Evolutionary conservation across 2,113 vertebrate genomes (phyloP), one percentile per base, ranked within the genome.

Genomic region (Macrotis lagotis): DNA sequence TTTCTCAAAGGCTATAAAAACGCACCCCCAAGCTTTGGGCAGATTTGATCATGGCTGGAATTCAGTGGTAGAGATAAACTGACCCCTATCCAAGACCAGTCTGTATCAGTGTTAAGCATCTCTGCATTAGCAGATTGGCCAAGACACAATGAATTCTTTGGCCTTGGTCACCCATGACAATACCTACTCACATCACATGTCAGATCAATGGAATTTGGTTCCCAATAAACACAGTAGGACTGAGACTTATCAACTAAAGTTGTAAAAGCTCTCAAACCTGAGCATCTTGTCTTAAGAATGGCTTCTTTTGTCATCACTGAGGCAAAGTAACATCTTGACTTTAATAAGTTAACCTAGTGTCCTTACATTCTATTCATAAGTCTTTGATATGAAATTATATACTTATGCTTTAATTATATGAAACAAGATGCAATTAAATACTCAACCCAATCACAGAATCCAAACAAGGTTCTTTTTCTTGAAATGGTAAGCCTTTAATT

Each of bases 171-270:
- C 37, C 16, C n/a, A 37, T 93, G 11, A 16, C 25, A 53, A 12
- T 95, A 26, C 11, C 90, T 92, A 26, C 94, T 47, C 88, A 51
- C 47, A 90, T 24, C 94, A 31, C 90, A 50, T 48, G 90, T 3
- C 5, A 93, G 9, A 48, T 66, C 37, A 92, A 52, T 92, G 94
- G 22, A 95, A 92, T 93, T 92, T 88, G 51, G 66, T 74, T 90
- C 26, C 12, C 3, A 89, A 0, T 37, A 92, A 97, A 90, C 19
- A 48, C 48, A 90, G 89, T 48, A 96, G 55, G 93, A 52, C 24
- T 3, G 83, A 52, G 26, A 88, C 91, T 96, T 95, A 91, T 91
- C 88, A 95, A 97, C 59, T 93, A 92, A 96, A 96, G 50, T 22
- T 91, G 48, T 5, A 93, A 31, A 52, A 37, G 93, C 96, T 50